Evolutionary conservation across 2,797 vertebrate species (phyloP), one percentile per base, ranked within the genome.

Genomic region (Vireo griseus): DNA sequence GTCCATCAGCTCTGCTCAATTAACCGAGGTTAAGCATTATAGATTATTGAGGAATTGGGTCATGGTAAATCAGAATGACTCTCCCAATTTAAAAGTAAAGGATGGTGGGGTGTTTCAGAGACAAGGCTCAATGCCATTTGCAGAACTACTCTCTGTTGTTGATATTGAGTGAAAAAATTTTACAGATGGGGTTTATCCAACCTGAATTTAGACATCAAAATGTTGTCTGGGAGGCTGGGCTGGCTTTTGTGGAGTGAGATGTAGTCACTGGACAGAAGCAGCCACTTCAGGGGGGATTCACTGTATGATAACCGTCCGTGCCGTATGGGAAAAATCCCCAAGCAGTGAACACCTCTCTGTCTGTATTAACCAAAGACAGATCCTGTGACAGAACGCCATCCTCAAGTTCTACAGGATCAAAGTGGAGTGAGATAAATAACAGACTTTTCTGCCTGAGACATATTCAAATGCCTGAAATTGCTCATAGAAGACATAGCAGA

Each of bases 1-100:
- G 45, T 91, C 40, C 72, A 76, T 84, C 63, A 88, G 61, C n/a
- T 89, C 65, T 92, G 81, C 92, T 96, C 71, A 94, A 80, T 78
- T 93, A 92, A 80, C 51, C 77, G 39, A 75, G 68, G 55, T 91
- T 94, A 96, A 95, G 62, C 50, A 61, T 69, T 91, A 78, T 65
- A 86, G 90, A 71, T 90, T 92, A 80, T 86, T 92, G 74, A 78
- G 47, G 69, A 90, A 77, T 50, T 72, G 47, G 58, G 25, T 69
- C 21, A 42, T 29, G 69, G 52, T 87, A 95, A 92, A 94, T 92
- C 69, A 94, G 54, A 76, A 61, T 72, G 54, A 74, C 55, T 83
- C 91, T 82, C 40, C 16, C 24, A 65, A 19, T 86, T 81, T 40
- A 54, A 61, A 88, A 61, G n/a, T 57, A 92, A 84, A 55, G 20